Conservation (phyloP, 2,113 vertebrate genomes). For the Syrrhaptes paradoxus region DNA sequence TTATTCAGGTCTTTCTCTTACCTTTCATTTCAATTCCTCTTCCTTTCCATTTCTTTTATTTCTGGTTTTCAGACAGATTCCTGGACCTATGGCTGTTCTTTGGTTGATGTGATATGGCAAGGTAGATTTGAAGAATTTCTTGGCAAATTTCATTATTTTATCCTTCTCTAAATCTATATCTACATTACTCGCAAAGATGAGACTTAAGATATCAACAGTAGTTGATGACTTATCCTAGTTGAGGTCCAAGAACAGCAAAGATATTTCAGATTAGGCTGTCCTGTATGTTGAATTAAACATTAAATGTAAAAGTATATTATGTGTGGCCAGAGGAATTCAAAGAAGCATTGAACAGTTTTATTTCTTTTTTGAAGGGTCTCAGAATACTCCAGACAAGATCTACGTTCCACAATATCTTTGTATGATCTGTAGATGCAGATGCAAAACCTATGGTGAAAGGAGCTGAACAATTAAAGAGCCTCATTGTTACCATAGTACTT, state of each 20-base stretch:
- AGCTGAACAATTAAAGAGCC: background rate
- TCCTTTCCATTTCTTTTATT: background rate
- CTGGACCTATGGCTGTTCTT: background rate
- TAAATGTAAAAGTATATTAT: background rate
- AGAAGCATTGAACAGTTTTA: background rate
- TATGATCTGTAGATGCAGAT: background rate
- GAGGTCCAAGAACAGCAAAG: background rate
- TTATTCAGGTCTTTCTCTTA: background rate
- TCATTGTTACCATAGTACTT: background rate
- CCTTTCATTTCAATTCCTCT: background rate
- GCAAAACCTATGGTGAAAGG: background rate
- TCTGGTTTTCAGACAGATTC: background rate
- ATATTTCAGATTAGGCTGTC: background rate
- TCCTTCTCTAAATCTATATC: background rate
- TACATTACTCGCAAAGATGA: background rate
- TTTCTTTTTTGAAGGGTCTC: background rate
- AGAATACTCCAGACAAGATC: background rate
- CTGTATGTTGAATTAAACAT: background rate
- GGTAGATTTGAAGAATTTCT: background rate
- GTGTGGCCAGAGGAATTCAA: background rate
- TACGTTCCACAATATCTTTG: background rate
- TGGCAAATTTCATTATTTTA: background rate
- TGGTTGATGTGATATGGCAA: background rate
- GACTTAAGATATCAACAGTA: background rate
- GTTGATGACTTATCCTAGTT: background rate